These are phyloP conservation scores for Cheilosia impressa DNA, from an alignment of 2,888 invertebrate species.

Conservation along the genomic window DNA sequence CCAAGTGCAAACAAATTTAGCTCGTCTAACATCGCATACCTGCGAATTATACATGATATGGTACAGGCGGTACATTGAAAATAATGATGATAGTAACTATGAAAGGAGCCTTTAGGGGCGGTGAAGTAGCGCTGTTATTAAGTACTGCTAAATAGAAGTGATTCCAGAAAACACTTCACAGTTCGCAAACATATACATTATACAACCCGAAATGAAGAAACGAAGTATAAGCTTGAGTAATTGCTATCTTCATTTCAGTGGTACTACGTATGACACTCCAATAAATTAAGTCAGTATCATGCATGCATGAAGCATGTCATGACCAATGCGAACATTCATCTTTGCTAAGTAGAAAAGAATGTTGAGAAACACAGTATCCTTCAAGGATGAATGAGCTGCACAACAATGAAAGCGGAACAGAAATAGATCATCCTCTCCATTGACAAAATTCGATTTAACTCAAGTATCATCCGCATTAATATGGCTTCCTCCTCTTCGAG, in stretches of 20 bases:
- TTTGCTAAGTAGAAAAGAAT: neutral
- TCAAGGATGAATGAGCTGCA: conserved; percentile 34
- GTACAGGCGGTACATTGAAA: no score
- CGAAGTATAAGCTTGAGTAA: neutral
- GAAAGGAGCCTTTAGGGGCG: no score
- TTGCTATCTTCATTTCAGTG: neutral
- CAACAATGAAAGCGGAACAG: conserved; percentile 40
- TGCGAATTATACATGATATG: no score
- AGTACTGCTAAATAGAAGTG: no score
- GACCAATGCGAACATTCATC: conserved; percentile 38
- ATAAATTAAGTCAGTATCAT: conserved; percentile 60
- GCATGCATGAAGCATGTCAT: conserved; percentile 20
- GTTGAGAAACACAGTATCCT: neutral
- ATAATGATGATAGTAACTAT: no score
- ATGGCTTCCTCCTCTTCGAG: conserved; percentile 12
- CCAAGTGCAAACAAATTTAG: no score
- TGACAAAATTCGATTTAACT: conserved; percentile 65
- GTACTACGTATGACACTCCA: neutral
- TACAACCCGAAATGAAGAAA: neutral
- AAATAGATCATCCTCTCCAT: conserved; percentile 54
- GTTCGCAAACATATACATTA: no score
- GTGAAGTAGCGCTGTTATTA: no score
- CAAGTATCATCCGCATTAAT: conserved; percentile 59
- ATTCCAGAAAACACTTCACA: no score
- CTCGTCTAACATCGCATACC: no score